These are phyloP conservation scores for Ciconia nigra DNA, from an alignment of 2,797 vertebrate genomes.

Conservation along the genomic window DNA sequence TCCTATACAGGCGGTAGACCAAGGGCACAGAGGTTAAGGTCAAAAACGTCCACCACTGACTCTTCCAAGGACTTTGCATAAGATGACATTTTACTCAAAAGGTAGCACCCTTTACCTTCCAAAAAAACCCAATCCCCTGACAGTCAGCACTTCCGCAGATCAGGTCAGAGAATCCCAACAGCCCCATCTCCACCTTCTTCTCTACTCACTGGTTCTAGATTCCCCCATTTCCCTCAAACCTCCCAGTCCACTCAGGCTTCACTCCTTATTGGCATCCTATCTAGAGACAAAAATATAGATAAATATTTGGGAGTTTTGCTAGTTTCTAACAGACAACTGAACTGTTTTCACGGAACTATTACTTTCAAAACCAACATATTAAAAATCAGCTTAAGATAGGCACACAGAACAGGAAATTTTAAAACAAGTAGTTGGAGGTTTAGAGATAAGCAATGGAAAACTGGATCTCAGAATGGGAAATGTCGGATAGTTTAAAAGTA, in stretches of 20 bases:
- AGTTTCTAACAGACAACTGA: neutral
- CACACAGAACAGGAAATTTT: constrained; percentile 12
- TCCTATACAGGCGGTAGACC: neutral
- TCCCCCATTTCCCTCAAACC: neutral
- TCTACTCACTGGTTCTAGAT: neutral
- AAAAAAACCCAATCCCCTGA: neutral
- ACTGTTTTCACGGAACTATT: neutral
- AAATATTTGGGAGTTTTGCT: neutral
- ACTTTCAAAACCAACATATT: neutral
- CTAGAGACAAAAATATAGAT: neutral
- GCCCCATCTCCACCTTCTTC: neutral
- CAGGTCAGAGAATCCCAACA: neutral
- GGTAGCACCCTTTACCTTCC: neutral
- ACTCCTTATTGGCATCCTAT: neutral
- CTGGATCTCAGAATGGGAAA: constrained; percentile 7
- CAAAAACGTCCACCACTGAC: neutral
- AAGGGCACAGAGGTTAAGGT: neutral
- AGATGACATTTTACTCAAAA: neutral
- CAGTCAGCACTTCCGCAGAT: neutral
- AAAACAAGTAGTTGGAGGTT: constrained; percentile 6
- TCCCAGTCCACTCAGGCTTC: neutral
- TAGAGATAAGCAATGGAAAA: constrained; percentile 30
- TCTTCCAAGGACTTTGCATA: neutral
- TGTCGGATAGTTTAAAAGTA: neutral
- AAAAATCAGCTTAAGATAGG: neutral